Evolutionary conservation across 2,113 vertebrate genomes (phyloP), one percentile per base, ranked within the genome.

Genomic region (Oncorhynchus gorbuscha): DNA sequence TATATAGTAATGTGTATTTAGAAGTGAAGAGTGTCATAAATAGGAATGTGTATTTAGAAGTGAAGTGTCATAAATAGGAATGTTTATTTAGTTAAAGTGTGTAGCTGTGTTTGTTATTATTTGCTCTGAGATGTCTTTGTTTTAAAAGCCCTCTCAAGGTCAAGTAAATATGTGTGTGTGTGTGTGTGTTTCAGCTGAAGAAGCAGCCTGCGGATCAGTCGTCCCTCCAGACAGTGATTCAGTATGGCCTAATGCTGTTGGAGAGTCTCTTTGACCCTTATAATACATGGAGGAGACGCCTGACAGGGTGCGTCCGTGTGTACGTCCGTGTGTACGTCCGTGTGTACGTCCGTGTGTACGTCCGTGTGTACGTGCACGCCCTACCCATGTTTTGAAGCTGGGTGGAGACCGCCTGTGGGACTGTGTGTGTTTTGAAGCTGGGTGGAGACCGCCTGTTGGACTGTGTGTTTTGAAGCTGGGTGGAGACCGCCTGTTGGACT

Each of bases 211-310:
- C 83, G n/a, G 91, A 93, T 5, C 51, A 76, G 16, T 13, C 78
- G 0, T 90, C 89, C 73, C 92, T 96, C 73, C 92, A 96, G 83
- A 85, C 28, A 0, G 91, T 94, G 22, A 92, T 95, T 75, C 90
- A 95, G 26, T 93, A 97, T 0, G 94, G 95, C 24, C 90, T 99
- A 2, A 93, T 97, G 66, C 93, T 99, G 73, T 96, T 94, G 3
- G 97, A 99, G 84, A 95, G 95, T 70, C 94, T 99, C 74, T 97
- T 97, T 48, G 97, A 98, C 86, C 97, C 97, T 80, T 97, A 97
- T 91, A 97, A 99, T 92, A 97, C 93, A 0, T 99, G 97, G 97
- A 90, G 96, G 78, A 94, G 95, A 83, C 94, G 94, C 74, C 94
- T 95, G 78, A 90, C 94, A 0, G 96, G 97, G 97, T 98, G 81